These are phyloP conservation scores for Burhinus oedicnemus DNA, from an alignment of 2,113 vertebrate genomes.

Conservation along the genomic window DNA sequence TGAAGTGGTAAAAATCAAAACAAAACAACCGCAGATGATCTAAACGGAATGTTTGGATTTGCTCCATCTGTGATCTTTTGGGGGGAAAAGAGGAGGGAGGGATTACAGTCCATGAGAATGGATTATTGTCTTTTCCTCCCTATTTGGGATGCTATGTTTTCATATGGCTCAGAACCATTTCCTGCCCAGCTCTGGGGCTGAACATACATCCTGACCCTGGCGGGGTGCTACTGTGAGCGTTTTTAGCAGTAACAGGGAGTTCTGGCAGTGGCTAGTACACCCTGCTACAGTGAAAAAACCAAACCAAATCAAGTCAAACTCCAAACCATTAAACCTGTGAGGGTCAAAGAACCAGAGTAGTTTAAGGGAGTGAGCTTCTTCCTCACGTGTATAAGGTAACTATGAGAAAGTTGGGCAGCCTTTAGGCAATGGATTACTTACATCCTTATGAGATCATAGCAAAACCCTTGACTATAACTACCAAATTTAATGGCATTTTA, in stretches of 20 bases:
- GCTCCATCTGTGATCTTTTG: not conserved
- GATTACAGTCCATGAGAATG: not conserved
- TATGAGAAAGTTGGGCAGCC: not conserved
- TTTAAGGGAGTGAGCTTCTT: not conserved
- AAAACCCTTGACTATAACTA: not conserved
- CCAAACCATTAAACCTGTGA: not conserved
- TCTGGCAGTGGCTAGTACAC: not conserved
- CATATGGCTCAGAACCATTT: not conserved
- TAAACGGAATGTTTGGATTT: not conserved
- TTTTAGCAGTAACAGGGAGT: not conserved
- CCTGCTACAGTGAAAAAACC: not conserved
- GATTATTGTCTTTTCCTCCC: not conserved
- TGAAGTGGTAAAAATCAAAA: not conserved
- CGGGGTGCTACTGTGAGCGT: not conserved
- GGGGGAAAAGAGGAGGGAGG: not conserved
- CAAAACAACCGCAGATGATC: not conserved
- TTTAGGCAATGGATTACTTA: not conserved
- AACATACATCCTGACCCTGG: not conserved
- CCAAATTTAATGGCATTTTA: not conserved
- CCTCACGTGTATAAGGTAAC: not conserved
- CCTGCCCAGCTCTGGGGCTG: not conserved
- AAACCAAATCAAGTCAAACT: not conserved
- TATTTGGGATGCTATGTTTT: not conserved
- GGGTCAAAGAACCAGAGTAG: not conserved
- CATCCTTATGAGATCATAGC: not conserved